A percentile compares a stretch with the other conserved stretches of the same genome.
Conservation (phyloP, 2,888 invertebrate genomes). For the Chaitophorus viminalis region DNA sequence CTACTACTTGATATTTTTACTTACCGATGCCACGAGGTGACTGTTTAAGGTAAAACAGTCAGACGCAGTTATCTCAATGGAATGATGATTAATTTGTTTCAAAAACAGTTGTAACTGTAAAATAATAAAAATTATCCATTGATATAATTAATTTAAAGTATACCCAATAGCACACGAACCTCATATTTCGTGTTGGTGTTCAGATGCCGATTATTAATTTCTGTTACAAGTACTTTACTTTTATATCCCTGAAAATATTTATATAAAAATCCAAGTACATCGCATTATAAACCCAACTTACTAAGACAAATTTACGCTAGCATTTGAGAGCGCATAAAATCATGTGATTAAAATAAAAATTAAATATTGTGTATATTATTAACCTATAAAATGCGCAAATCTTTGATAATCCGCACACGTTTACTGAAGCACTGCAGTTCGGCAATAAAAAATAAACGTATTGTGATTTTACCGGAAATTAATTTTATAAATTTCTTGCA, state of each 20-base stretch:
- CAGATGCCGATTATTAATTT: slow-evolving; percentile 63
- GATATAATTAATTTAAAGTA: neutral
- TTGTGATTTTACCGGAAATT: too few species aligned
- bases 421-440: neutral
- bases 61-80: slow-evolving; percentile 66
- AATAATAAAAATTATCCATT: slow-evolving; percentile 49
- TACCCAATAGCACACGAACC: slow-evolving; percentile 53
- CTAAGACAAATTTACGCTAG: too few species aligned
- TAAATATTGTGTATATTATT: neutral
- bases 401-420: too few species aligned
- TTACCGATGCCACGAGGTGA: slow-evolving; percentile 66
- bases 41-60: slow-evolving; percentile 66
- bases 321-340: too few species aligned
- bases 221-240: slow-evolving; percentile 63
- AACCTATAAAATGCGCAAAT: too few species aligned
- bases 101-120: slow-evolving; percentile 66
- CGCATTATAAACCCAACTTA: neutral
- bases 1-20: slow-evolving; percentile 45
- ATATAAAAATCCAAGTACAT: neutral
- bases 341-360: neutral
- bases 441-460: neutral
- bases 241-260: slow-evolving; percentile 63
- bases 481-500: too few species aligned
- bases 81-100: slow-evolving; percentile 66
- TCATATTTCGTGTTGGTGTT: slow-evolving; percentile 63